Evolutionary conservation across 2,113 vertebrate species (phyloP).

Genomic region (Lathamus discolor): DNA sequence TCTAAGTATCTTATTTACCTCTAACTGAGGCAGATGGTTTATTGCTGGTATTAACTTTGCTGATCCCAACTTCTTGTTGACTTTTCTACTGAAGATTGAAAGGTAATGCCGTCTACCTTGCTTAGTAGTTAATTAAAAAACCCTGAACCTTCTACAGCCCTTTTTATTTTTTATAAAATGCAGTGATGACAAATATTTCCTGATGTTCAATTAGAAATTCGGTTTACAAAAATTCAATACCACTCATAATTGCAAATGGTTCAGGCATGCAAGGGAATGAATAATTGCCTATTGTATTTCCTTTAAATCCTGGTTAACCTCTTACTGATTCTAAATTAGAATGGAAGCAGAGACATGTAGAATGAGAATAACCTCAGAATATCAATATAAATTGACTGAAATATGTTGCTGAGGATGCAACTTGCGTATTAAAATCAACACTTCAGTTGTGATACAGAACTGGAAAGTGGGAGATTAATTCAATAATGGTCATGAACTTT

Average conservation of each 20-base stretch:
- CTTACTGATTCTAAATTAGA: not conserved
- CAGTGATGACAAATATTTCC: not conserved
- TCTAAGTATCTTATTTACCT: not conserved
- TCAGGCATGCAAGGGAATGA: not conserved
- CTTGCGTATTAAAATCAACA: not conserved
- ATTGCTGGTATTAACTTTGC: not conserved
- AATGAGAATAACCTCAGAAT: not conserved
- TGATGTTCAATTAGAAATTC: constrained; percentile 26
- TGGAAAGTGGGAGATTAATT: constrained; percentile 1
- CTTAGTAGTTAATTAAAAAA: not conserved
- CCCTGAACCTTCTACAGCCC: fast-evolving
- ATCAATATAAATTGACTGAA: constrained; percentile 35
- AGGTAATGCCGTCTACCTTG: not conserved
- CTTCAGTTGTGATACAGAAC: not conserved
- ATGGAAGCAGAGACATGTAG: constrained; percentile 12
- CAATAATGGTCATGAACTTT: not conserved
- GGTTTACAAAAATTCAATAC: constrained; percentile 26
- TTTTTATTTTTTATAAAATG: not conserved
- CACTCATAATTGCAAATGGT: constrained; percentile 11
- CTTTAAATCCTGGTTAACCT: constrained; percentile 38
- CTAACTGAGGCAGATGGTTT: not conserved
- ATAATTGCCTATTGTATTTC: constrained; percentile 24
- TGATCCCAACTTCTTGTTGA: not conserved
- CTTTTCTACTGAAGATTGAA: not conserved
- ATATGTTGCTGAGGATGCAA: constrained; percentile 22